Percentiles rank a stretch among this genome's conserved stretches.
Evolutionary conservation across 2,797 vertebrate species (phyloP).

Genomic region (Lepilemur ruficaudatus): DNA sequence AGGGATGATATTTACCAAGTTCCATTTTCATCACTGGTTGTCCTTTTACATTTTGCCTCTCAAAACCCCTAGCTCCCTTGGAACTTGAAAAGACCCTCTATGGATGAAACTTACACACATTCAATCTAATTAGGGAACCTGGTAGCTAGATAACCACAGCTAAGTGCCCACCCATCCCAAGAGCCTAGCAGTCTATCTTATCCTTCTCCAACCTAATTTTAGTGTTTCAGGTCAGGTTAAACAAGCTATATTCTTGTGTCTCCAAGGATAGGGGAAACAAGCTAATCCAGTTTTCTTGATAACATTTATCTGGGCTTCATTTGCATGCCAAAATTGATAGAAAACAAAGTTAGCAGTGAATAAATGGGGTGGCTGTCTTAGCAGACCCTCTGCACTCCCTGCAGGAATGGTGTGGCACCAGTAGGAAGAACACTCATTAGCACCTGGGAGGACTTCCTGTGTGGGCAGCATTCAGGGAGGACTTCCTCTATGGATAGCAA

Average conservation of each 20-base stretch:
- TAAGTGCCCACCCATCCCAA: neutral
- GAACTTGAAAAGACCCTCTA: constrained; percentile 4
- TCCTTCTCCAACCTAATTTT: neutral
- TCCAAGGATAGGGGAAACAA: neutral
- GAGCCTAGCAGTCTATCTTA: neutral
- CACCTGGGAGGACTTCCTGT: neutral
- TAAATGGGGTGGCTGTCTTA: neutral
- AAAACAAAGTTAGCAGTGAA: neutral
- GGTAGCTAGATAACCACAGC: neutral
- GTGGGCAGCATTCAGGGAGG: neutral
- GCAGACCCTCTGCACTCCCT: neutral
- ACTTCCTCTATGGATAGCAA: neutral
- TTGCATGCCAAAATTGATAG: neutral
- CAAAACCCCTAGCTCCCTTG: neutral
- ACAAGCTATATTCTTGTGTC: neutral
- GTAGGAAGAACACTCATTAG: neutral
- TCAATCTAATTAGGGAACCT: neutral
- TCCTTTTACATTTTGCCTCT: constrained; percentile 8
- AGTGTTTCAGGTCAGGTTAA: neutral
- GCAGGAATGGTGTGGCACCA: neutral
- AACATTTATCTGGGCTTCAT: constrained; percentile 28
- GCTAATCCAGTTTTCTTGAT: neutral
- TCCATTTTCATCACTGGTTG: neutral
- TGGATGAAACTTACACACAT: neutral
- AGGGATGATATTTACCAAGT: neutral